Conservation (phyloP, 2,113 vertebrate species). For the Spea bombifrons region DNA sequence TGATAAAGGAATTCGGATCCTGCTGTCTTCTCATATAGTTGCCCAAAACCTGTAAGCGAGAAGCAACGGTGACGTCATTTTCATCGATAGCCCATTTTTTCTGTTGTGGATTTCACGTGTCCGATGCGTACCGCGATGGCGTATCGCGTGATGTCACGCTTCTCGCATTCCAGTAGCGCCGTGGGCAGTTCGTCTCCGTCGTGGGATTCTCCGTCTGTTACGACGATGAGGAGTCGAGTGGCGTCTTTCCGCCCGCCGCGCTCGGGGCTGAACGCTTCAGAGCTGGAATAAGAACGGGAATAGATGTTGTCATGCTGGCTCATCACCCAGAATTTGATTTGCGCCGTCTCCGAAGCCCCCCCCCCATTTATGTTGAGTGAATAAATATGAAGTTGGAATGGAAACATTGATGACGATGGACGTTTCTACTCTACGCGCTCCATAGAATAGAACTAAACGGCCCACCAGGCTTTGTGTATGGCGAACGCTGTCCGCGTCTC, state of each 20-base stretch:
- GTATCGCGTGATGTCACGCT: conserved; percentile 82
- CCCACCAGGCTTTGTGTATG: conserved; percentile 83
- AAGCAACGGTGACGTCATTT: not conserved
- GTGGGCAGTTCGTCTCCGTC: conserved; percentile 84
- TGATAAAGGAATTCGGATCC: conserved; percentile 87
- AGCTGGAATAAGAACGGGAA: conserved; percentile 59
- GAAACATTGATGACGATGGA: too few relatives aligned
- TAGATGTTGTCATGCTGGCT: too few relatives aligned
- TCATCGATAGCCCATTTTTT: too few relatives aligned
- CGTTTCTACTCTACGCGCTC: too few relatives aligned
- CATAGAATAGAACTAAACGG: not conserved
- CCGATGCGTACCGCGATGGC: conserved; percentile 80
- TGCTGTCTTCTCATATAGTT: conserved; percentile 89
- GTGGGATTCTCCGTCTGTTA: conserved; percentile 94
- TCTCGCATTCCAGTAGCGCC: conserved; percentile 77
- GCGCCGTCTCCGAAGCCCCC: too few relatives aligned
- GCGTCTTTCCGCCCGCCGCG: conserved; percentile 80
- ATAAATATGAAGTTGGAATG: too few relatives aligned
- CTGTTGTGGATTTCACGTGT: too few relatives aligned
- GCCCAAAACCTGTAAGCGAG: conserved; percentile 77
- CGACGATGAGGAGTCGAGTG: conserved; percentile 86
- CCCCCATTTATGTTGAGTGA: too few relatives aligned
- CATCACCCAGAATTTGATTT: too few relatives aligned
- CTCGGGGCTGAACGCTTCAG: conserved; percentile 81
- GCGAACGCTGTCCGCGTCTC: conserved; percentile 88